Percentiles rank a stretch among this genome's conserved stretches.
Conservation (phyloP, 1,140 invertebrate genomes). For the Diplogasteroides magnus region DNA sequence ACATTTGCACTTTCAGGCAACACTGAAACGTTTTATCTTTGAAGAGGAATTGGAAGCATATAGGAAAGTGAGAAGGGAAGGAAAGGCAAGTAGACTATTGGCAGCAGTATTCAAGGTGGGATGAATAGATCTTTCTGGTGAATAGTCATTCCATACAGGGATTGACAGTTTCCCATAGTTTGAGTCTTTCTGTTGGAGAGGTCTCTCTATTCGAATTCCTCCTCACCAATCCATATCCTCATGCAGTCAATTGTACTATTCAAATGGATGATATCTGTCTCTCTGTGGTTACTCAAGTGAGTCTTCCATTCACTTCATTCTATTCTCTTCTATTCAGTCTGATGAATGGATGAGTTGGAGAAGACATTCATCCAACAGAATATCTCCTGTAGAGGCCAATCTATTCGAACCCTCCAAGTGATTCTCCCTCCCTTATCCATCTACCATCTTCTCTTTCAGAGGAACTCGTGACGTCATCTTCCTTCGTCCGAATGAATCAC, state of each 20-base stretch:
- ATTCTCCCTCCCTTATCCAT: too few relatives aligned
- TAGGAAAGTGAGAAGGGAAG: background rate
- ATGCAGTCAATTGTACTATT: background rate
- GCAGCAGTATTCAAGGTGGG: background rate
- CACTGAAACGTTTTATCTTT: background rate
- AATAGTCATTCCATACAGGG: background rate
- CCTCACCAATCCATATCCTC: background rate
- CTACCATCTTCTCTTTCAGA: too few relatives aligned
- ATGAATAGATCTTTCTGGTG: background rate
- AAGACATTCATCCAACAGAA: too few relatives aligned
- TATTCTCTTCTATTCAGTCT: too few relatives aligned
- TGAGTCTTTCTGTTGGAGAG: background rate
- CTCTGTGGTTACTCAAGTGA: too few relatives aligned
- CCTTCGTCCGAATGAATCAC: background rate
- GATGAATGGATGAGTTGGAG: too few relatives aligned
- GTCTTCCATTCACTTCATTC: too few relatives aligned
- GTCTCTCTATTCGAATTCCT: background rate
- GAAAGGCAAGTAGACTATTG: background rate
- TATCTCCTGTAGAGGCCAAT: too few relatives aligned
- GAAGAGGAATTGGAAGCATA: background rate
- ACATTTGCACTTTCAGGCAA: background rate
- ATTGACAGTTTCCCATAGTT: background rate
- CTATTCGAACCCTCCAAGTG: too few relatives aligned
- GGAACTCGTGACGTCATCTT: background rate
- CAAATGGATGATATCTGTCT: background rate